Evolutionary conservation across 64 coral and sea anemone genomes (phyloP).

Genomic region (Pocillopora verrucosa): DNA sequence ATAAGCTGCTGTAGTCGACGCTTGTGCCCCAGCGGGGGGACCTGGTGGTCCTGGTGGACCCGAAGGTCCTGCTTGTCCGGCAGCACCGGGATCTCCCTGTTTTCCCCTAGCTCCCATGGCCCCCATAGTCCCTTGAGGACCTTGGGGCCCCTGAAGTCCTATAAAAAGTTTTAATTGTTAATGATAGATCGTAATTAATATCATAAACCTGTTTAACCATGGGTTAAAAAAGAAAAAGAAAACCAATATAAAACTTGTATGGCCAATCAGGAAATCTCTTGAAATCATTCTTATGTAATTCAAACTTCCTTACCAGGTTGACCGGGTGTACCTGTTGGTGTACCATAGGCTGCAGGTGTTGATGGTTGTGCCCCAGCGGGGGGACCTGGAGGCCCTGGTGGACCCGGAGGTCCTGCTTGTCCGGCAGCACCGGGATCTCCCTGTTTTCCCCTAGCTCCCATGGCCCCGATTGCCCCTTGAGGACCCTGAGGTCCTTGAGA

Average conservation of each 20-base stretch:
- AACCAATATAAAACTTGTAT: too few relatives aligned
- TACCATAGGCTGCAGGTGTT: not conserved
- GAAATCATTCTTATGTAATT: not conserved
- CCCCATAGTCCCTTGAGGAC: not conserved
- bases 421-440: slow-evolving; percentile 64
- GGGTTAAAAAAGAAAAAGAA: too few relatives aligned
- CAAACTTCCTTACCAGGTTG: not conserved
- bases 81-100: slow-evolving; percentile 55
- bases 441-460: slow-evolving; percentile 62
- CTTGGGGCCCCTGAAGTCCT: not conserved
- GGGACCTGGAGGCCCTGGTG: not conserved
- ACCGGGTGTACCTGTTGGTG: slow-evolving; percentile 58
- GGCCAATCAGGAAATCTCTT: too few relatives aligned
- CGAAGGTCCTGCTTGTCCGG: slow-evolving; percentile 60
- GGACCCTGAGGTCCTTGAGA: not conserved
- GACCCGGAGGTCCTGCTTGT: slow-evolving; percentile 61
- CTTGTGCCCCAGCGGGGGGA: slow-evolving; percentile 43
- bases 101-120: slow-evolving; percentile 58
- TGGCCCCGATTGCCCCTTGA: not conserved
- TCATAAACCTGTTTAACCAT: too few relatives aligned
- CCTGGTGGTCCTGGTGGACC: slow-evolving; percentile 62
- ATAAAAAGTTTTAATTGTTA: not conserved
- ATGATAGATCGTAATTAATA: not conserved
- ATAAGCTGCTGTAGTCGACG: not conserved
- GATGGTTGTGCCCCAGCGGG: slow-evolving; percentile 40